Evolutionary conservation across 2,113 vertebrate genomes (phyloP).

Genomic region (Phylloscopus whistleri): DNA sequence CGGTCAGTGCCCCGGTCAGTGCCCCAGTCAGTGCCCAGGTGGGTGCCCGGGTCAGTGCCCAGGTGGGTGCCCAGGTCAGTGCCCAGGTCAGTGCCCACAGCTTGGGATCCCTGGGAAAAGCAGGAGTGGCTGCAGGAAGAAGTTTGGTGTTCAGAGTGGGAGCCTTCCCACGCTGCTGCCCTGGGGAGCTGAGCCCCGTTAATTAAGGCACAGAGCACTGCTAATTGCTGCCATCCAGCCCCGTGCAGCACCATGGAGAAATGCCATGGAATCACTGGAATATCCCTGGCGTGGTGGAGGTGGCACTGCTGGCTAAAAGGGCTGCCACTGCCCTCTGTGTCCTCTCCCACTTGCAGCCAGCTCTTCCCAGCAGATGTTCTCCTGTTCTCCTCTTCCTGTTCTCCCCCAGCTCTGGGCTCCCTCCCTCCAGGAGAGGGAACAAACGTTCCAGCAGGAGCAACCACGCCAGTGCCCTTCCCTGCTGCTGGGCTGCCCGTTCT

Average conservation of each 20-base stretch:
- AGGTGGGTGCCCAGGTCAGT: too few relatives aligned
- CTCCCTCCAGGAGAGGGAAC: background rate
- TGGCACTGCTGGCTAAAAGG: accelerated
- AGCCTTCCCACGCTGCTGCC: background rate
- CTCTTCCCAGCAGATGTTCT: background rate
- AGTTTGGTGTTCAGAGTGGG: background rate
- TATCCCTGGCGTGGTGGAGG: background rate
- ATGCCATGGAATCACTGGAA: background rate
- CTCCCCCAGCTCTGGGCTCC: background rate
- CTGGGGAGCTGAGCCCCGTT: background rate
- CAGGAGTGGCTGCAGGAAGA: background rate
- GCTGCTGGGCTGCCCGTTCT: background rate
- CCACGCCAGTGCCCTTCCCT: too few relatives aligned
- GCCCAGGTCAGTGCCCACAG: too few relatives aligned
- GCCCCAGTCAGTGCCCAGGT: too few relatives aligned
- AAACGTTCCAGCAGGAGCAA: background rate
- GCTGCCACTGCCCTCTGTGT: background rate
- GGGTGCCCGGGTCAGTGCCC: too few relatives aligned
- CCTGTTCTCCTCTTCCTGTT: background rate
- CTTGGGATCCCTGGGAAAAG: background rate
- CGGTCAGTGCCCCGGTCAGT: too few relatives aligned
- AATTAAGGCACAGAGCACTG: background rate
- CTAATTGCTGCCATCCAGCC: background rate
- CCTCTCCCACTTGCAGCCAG: background rate
- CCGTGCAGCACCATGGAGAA: accelerated